Evolutionary conservation across 2,113 vertebrate genomes (phyloP).

Genomic region (Motacilla tschutschensis): DNA sequence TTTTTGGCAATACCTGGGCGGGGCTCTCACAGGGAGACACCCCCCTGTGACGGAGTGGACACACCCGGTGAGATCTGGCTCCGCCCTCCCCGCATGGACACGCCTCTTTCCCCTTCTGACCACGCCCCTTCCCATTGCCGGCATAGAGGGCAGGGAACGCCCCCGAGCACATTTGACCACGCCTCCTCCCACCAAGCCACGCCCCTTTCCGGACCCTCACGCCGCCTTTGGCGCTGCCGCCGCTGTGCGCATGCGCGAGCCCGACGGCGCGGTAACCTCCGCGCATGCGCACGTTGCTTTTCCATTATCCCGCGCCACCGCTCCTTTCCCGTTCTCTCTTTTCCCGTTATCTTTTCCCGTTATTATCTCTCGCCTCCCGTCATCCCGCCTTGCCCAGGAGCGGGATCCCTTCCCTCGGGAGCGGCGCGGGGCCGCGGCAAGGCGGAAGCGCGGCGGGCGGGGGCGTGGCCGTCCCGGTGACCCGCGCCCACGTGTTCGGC

Average conservation of each 20-base stretch:
- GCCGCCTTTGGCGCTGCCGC: fast-evolving
- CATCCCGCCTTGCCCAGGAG: background rate
- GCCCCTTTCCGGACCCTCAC: background rate
- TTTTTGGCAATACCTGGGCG: background rate
- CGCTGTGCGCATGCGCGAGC: fast-evolving
- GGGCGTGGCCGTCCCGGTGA: background rate
- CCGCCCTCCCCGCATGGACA: fast-evolving
- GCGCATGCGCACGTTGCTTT: background rate
- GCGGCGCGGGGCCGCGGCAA: background rate
- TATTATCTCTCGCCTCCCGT: background rate
- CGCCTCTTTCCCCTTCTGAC: fast-evolving
- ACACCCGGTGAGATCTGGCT: too few relatives aligned
- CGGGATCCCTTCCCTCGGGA: background rate
- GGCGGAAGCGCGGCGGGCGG: background rate
- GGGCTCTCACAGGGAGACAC: too few relatives aligned
- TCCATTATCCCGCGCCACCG: background rate
- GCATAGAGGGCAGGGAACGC: background rate
- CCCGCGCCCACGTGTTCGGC: background rate
- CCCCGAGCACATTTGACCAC: fast-evolving
- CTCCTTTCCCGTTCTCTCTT: background rate
- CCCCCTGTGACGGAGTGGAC: too few relatives aligned
- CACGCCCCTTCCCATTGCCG: background rate
- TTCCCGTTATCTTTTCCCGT: background rate
- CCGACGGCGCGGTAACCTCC: too few relatives aligned
- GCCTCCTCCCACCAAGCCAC: background rate